phyloP scores from a whole-genome alignment of 2,113 vertebrate genomes.

The Ochotona princeps region DNA sequence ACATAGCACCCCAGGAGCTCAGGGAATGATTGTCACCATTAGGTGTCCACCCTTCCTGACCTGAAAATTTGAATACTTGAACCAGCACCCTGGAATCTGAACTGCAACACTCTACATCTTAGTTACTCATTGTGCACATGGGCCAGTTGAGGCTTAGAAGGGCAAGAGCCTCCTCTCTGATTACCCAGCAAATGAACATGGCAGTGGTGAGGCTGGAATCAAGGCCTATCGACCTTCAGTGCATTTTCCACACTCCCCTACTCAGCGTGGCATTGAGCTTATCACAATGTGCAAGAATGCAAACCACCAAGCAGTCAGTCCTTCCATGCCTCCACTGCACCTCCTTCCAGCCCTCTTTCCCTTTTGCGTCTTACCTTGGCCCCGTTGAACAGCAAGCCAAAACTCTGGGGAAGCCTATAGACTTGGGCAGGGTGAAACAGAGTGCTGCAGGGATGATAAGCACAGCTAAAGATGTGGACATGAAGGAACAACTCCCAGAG shows the following conservation, averaged over 20 bases:
- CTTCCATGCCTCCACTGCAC: not conserved
- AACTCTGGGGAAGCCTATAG: not conserved
- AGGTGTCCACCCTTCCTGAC: not conserved
- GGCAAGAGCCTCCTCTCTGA: not conserved
- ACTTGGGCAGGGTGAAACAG: slow-evolving; percentile 56
- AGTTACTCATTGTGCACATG: not conserved
- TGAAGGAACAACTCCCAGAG: slow-evolving; percentile 74
- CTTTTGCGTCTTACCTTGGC: slow-evolving; percentile 9
- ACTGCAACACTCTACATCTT: not conserved
- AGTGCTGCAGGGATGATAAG: slow-evolving; percentile 59
- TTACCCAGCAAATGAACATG: slow-evolving; percentile 15
- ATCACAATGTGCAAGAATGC: slow-evolving; percentile 29
- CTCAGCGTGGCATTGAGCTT: not conserved
- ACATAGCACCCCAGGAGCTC: not conserved
- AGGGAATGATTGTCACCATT: slow-evolving; percentile 10
- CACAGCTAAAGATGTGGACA: slow-evolving; percentile 60
- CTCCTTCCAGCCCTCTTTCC: slow-evolving; percentile 23
- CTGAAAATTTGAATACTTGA: not conserved
- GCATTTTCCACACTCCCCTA: not conserved
- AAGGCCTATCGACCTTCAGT: not conserved
- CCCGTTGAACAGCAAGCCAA: slow-evolving; percentile 4
- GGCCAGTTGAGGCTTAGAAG: slow-evolving; percentile 25
- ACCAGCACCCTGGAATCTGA: not conserved
- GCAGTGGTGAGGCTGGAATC: not conserved
- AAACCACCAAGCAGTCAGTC: not conserved